Base-by-base conservation (phyloP, 1,140 invertebrate genomes). In the Caenorhabditis briggsae region DNA sequence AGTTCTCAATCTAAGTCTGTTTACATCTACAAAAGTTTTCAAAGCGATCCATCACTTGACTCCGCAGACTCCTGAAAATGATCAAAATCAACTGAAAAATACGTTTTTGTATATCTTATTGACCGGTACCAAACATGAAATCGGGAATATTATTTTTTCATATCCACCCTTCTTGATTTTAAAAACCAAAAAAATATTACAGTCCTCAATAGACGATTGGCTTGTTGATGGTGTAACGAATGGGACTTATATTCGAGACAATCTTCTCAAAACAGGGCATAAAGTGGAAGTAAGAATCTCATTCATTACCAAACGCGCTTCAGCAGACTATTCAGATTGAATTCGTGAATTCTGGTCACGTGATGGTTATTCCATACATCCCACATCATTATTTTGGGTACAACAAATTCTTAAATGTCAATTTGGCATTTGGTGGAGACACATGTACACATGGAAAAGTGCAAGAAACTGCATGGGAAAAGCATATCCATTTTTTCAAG, bases 341-440 rank as follows among this genome's bases (percentile, higher is more conserved):
- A 0, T n/a, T 58, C 5, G 56, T 58, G 2, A 2, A 14, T 58
- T 14, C 18, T n/a, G 56, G 56, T n/a, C 56, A 58, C n/a, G n/a
- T n/a, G 1, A 20, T n/a, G 56, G 7, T 20, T 58, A n/a, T 58
- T 20, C 56, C 56, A 58, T 58, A 58, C 56, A n/a, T 5, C n/a
- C 56, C 56, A n/a, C 56, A 58, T 20, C 16, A n/a, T 3, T 8
- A 14, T 18, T 20, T 58, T 3, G 56, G 16, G 8, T 58, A 58
- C n/a, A 58, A 58, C n/a, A 58, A 58, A n/a, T 58, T 58, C 8
- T 8, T n/a, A n/a, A 58, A 58, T n/a, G 1, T 58, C 8, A n/a
- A n/a, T 58, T n/a, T 58, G 56, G 56, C 16, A 58, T 58, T n/a
- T 58, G 56, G 56, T n/a, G 56, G 56, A 58, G 56, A 58, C 3